Base-by-base conservation (phyloP, 2,797 vertebrate species). In the Gambelia wislizenii region DNA sequence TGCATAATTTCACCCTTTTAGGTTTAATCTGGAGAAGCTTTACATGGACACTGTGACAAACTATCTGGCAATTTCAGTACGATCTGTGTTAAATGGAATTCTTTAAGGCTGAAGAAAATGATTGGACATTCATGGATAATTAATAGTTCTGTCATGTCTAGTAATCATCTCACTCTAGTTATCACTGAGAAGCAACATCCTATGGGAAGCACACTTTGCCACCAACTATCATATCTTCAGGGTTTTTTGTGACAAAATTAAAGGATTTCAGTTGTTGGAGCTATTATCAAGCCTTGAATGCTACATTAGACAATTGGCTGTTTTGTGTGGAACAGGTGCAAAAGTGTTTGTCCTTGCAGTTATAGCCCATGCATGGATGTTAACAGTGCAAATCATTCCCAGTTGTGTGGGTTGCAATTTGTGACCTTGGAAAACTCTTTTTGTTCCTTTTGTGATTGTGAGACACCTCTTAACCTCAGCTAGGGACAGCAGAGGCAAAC, bases 131-230 rank as follows among this genome's bases (percentile, higher is more conserved):
- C 52, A 76, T 85, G 36, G 49, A 80, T 87, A 80, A 54, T 87
- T 80, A 80, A 80, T 72, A 70, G 77, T 54, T 72, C 86, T 80
- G 77, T 70, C 86, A 87, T 80, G 64, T 80, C n/a, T n/a, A 42
- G 49, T 80, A 27, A 70, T 52, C 47, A 42, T 80, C 77, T 78
- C 56, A 16, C 42, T 78, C 75, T 86, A 86, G 56, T 67, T 78
- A 67, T 7, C 12, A 64, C 44, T 52, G 75, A 54, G 49, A 70
- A 87, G 36, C 36, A 42, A 59, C 42, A 59, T 82, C 79, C 69
- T 47, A 20, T 69, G 76, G 79, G 36, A 27, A 82, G 14, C 59
- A 16, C 59, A 61, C 8, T 22, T 36, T 82, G 79, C 52, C 30
- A 74, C 54, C 33, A n/a, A 72, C 67, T 1, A 74, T 82, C 20